phyloP scores from a whole-genome alignment of 2,797 vertebrate genomes.

The Anabacerthia variegaticeps region DNA sequence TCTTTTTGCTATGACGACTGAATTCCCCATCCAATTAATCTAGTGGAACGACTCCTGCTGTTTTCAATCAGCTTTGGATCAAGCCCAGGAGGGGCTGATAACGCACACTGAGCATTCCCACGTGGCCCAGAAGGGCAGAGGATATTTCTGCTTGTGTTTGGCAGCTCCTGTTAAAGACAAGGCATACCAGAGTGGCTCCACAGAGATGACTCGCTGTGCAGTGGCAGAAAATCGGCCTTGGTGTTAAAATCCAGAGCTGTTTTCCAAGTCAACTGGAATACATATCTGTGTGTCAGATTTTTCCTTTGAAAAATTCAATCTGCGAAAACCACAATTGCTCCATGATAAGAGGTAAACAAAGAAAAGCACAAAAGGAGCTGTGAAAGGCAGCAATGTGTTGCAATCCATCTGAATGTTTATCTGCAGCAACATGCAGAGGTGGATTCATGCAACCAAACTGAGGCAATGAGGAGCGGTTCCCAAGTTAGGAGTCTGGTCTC shows the following conservation, averaged over 20 bases:
- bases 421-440: slow-evolving; percentile 3
- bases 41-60: neutral
- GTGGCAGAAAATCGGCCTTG: neutral
- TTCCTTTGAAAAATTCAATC: slow-evolving; percentile 17
- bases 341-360: slow-evolving; percentile 24
- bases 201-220: neutral
- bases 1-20: neutral
- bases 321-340: neutral
- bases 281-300: neutral
- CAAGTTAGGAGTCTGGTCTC: neutral
- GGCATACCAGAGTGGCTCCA: neutral
- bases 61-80: neutral
- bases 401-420: slow-evolving; percentile 33
- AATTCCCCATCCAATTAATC: neutral
- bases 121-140: neutral
- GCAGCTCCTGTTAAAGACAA: neutral
- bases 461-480: slow-evolving; percentile 16
- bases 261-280: neutral
- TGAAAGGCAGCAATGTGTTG: neutral
- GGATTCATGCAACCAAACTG: neutral
- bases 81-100: neutral
- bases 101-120: fast-evolving
- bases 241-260: neutral
- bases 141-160: neutral
- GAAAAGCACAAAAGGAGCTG: slow-evolving; percentile 25